Percentiles rank a stretch among this genome's conserved stretches.
Conservation (phyloP, 2,797 vertebrate genomes). For the Capromys pilorides region DNA sequence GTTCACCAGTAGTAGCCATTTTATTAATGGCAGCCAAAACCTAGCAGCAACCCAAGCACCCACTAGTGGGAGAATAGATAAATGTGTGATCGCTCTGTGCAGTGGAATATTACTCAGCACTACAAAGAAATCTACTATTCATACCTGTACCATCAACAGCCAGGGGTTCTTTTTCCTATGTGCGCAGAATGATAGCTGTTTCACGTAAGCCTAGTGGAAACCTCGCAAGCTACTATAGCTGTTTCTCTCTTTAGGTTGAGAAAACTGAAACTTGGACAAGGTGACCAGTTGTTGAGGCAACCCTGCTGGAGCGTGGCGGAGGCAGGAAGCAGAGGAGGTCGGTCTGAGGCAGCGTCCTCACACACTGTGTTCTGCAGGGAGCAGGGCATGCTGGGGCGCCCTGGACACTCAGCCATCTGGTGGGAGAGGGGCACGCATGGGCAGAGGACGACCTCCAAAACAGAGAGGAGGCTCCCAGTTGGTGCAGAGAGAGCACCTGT, state of each 20-base stretch:
- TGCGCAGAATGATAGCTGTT: neutral
- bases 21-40: neutral
- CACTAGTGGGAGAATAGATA: neutral
- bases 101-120: neutral
- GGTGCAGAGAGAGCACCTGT: neutral
- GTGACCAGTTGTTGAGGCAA: neutral
- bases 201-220: neutral
- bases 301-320: neutral
- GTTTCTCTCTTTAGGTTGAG: neutral
- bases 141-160: neutral
- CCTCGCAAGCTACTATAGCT: neutral
- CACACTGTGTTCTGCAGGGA: neutral
- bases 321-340: neutral
- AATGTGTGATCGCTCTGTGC: neutral
- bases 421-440: neutral
- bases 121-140: neutral
- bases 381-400: neutral
- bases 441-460: neutral
- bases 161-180: neutral
- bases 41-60: neutral
- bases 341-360: neutral
- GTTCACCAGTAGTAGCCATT: neutral
- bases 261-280: slow-evolving; percentile 1
- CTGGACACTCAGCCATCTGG: neutral
- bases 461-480: neutral